Percentiles rank a stretch among this genome's conserved stretches.
phyloP scores from a whole-genome alignment of 2,113 vertebrate species.

The Mus pahari region DNA sequence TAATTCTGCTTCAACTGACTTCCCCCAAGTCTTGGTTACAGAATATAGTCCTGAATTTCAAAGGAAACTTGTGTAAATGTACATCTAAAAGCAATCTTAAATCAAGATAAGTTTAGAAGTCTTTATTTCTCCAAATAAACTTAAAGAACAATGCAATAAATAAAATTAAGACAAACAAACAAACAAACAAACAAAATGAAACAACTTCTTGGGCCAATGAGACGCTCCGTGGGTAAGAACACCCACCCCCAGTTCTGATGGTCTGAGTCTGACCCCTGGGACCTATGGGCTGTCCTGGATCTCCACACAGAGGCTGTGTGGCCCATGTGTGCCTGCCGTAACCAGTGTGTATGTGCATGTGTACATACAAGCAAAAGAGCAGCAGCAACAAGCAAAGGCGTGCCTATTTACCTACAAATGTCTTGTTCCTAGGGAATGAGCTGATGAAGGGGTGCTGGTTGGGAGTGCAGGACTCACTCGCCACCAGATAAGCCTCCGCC shows the following conservation, averaged over 20 bases:
- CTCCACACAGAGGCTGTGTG: background rate
- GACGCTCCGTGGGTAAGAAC: background rate
- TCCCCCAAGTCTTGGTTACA: background rate
- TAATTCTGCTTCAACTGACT: background rate
- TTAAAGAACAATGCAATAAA: background rate
- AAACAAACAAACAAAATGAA: background rate
- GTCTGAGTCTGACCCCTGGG: background rate
- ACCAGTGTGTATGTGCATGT: background rate
- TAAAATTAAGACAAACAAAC: background rate
- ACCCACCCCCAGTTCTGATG: background rate
- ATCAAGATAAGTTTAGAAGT: constrained; percentile 19
- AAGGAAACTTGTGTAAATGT: background rate
- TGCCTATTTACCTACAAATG: background rate
- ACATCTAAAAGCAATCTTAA: constrained; percentile 10
- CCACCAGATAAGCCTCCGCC: background rate
- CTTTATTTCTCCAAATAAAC: background rate
- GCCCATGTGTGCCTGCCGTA: too few relatives aligned
- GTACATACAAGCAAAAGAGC: background rate
- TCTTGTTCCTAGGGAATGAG: constrained; percentile 12
- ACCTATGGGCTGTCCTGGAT: background rate
- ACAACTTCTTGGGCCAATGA: background rate
- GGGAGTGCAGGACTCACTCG: background rate
- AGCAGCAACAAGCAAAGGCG: background rate
- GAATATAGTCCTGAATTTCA: background rate
- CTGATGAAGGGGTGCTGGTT: background rate